Conservation (phyloP, 2,888 invertebrate genomes). For the Plebejus melissa region DNA sequence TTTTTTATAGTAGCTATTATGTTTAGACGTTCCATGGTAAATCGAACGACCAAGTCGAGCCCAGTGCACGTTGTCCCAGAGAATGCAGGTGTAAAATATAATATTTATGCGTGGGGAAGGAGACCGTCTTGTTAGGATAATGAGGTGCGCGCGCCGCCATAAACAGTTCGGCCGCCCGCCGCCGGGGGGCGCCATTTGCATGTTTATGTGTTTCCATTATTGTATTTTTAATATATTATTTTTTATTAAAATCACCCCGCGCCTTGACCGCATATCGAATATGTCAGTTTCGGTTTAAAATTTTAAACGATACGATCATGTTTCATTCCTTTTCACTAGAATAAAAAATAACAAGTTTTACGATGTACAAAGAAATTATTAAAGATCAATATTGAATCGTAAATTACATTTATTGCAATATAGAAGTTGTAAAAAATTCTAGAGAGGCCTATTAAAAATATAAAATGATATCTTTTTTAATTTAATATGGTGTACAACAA, state of each 20-base stretch:
- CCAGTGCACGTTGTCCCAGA: conserved; percentile 39
- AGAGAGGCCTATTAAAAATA: not conserved
- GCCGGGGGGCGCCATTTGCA: conserved; percentile 73
- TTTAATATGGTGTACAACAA: not conserved
- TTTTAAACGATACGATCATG: not conserved
- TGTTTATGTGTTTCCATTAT: conserved; percentile 62
- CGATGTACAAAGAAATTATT: not conserved
- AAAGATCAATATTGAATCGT: conserved; percentile 1
- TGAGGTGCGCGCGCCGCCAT: conserved; percentile 72
- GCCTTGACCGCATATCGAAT: conserved; percentile 38
- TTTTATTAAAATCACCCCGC: conserved; percentile 46
- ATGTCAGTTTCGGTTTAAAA: not conserved
- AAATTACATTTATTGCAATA: not conserved
- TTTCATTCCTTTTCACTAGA: not conserved
- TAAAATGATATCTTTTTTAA: not conserved
- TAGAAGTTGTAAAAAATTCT: not conserved
- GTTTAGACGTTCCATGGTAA: not conserved
- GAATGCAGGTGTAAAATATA: conserved; percentile 74
- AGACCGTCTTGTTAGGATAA: conserved; percentile 74
- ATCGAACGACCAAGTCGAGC: not conserved
- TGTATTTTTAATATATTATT: conserved; percentile 42
- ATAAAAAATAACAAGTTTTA: not conserved
- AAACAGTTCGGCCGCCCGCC: conserved; percentile 62
- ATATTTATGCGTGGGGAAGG: conserved; percentile 74
- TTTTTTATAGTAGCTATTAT: not conserved